A percentile compares a stretch with the other conserved stretches of the same genome.
phyloP scores from a whole-genome alignment of 2,888 invertebrate species.

The Drosophila mettleri region DNA sequence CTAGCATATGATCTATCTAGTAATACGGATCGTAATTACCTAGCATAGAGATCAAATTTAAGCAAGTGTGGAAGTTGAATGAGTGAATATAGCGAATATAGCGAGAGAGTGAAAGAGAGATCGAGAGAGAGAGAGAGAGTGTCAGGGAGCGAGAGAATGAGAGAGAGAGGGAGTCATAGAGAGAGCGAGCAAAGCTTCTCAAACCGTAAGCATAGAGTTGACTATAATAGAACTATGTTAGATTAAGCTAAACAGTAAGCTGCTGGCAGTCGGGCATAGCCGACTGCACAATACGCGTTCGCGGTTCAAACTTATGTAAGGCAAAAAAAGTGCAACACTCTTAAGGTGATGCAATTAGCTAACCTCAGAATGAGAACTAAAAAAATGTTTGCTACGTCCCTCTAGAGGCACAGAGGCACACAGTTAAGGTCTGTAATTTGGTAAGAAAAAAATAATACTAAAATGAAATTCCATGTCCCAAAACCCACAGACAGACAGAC shows the following conservation, averaged over 20 bases:
- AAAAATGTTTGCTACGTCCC: neutral
- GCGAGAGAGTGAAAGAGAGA: neutral
- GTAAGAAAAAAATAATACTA: neutral
- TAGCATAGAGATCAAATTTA: conserved; percentile 19
- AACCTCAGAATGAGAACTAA: no score
- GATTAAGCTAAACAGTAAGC: neutral
- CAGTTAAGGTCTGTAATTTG: neutral
- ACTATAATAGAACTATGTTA: conserved; percentile 7
- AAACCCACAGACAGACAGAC: neutral
- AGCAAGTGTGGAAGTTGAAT: neutral
- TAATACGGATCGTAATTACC: conserved; percentile 38
- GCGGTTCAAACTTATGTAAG: neutral
- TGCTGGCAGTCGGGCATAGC: neutral
- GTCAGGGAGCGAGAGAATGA: no score
- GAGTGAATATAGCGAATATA: neutral
- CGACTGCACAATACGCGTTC: conserved; percentile 2
- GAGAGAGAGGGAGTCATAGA: neutral
- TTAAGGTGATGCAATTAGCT: neutral
- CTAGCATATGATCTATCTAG: conserved; percentile 51
- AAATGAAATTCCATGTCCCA: neutral
- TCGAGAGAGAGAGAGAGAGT: neutral
- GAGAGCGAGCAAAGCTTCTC: neutral
- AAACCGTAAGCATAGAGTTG: neutral
- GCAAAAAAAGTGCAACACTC: neutral
- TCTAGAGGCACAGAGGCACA: no score